phyloP scores from a whole-genome alignment of 2,113 vertebrate species.

The Catharus minimus region DNA sequence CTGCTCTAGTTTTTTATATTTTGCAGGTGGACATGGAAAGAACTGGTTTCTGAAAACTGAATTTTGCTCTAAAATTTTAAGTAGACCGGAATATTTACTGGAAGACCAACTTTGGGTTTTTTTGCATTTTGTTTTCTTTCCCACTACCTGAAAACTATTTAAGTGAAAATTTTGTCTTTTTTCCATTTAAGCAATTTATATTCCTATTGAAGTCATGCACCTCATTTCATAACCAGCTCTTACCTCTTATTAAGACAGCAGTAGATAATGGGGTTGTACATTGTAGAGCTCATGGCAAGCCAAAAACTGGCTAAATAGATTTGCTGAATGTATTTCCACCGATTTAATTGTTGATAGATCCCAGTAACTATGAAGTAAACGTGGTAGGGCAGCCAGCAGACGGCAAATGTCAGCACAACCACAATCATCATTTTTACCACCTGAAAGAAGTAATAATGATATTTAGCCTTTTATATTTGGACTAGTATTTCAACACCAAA shows the following conservation, averaged over 20 bases:
- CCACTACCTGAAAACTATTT: not conserved
- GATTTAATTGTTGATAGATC: slow-evolving; percentile 80
- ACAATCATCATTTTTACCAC: slow-evolving; percentile 99
- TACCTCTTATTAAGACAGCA: slow-evolving; percentile 98
- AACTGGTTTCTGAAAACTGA: not conserved
- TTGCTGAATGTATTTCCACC: slow-evolving; percentile 95
- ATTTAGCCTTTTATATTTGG: not conserved
- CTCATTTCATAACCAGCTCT: not conserved
- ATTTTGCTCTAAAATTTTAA: not conserved
- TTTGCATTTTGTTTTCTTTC: not conserved
- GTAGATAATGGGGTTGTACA: slow-evolving; percentile 99
- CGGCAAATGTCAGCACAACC: slow-evolving; percentile 92
- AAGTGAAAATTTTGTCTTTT: not conserved
- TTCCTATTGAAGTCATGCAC: not conserved
- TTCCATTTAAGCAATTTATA: not conserved
- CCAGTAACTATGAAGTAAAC: slow-evolving; percentile 91
- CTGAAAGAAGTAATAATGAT: slow-evolving; percentile 65
- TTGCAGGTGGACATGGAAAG: not conserved
- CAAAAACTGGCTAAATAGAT: slow-evolving; percentile 93
- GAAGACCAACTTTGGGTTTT: rapidly evolving
- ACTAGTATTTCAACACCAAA: not conserved
- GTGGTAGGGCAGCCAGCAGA: slow-evolving; percentile 97
- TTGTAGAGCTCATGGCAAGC: slow-evolving; percentile 98
- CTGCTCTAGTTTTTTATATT: not conserved
- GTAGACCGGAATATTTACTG: not conserved